Conservation (phyloP, 2,888 invertebrate genomes). For the Eudasyphora cyanicolor region DNA sequence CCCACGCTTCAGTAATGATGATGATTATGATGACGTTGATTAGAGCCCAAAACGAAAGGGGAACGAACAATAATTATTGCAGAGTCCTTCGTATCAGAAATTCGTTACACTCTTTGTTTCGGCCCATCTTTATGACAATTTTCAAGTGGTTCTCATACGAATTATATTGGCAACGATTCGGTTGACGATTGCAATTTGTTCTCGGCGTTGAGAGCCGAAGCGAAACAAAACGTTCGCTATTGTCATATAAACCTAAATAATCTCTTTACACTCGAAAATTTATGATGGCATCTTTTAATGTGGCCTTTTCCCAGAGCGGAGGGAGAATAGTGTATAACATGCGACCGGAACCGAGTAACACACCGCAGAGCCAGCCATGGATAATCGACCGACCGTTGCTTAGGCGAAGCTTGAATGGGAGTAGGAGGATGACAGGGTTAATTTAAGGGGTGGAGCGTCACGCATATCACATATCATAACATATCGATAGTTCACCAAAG, state of each 20-base stretch:
- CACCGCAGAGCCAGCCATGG: conserved; percentile 67
- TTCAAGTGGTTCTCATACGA: conserved; percentile 58
- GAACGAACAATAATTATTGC: neutral
- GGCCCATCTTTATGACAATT: conserved; percentile 26
- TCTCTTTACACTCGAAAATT: conserved; percentile 66
- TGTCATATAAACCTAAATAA: conserved; percentile 73
- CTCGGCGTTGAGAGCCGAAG: conserved; percentile 1
- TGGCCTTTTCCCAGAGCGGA: conserved; percentile 40
- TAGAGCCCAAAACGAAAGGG: neutral
- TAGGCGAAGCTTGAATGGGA: neutral
- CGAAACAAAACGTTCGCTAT: conserved; percentile 69
- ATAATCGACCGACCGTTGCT: conserved; percentile 55
- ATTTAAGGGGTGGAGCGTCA: conserved; percentile 76
- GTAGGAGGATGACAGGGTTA: conserved; percentile 67
- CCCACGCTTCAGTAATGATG: conserved; percentile 39
- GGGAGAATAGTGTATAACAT: no score
- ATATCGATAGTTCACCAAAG: conserved; percentile 55
- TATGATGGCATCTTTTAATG: conserved; percentile 69
- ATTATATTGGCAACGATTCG: conserved; percentile 18
- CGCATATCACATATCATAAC: conserved; percentile 56
- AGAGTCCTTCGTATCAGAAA: conserved; percentile 43
- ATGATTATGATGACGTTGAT: conserved; percentile 38
- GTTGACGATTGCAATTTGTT: conserved; percentile 21
- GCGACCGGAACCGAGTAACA: conserved; percentile 68
- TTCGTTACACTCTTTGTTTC: conserved; percentile 63